Percentiles rank a stretch among this genome's conserved stretches.
Conservation (phyloP, 1,140 invertebrate species). For the Euglossa dilemma region DNA sequence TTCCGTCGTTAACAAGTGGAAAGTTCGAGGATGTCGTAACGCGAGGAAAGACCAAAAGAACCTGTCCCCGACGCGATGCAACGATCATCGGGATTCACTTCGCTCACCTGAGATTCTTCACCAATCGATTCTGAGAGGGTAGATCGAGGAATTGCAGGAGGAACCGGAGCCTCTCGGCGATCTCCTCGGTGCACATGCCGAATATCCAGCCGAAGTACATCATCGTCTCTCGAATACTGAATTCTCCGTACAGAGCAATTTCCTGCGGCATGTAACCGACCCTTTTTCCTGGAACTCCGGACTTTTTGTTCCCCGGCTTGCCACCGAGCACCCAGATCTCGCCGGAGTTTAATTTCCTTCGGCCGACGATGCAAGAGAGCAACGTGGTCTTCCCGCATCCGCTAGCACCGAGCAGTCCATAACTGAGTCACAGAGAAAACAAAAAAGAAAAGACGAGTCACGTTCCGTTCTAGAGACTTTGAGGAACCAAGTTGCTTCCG, state of each 20-base stretch:
- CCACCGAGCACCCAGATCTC: conserved; percentile 94
- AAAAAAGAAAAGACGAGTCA: too few relatives aligned
- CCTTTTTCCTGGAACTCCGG: conserved; percentile 93
- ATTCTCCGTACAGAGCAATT: conserved; percentile 96
- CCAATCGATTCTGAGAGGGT: conserved; percentile 91
- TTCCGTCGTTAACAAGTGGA: background rate
- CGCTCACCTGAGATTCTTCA: conserved; percentile 92
- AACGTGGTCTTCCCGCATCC: conserved; percentile 94
- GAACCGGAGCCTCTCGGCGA: conserved; percentile 92
- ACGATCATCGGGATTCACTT: background rate
- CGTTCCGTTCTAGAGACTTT: too few relatives aligned
- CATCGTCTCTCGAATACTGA: conserved; percentile 97
- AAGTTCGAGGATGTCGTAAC: background rate
- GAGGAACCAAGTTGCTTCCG: too few relatives aligned
- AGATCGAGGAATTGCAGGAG: conserved; percentile 94
- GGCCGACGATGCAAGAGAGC: conserved; percentile 93
- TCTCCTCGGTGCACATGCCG: conserved; percentile 92
- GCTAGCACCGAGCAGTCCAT: conserved; percentile 93
- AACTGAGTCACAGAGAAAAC: conserved; percentile 83
- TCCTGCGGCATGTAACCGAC: conserved; percentile 94
- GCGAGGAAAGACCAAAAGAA: background rate
- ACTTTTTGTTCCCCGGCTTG: conserved; percentile 90
- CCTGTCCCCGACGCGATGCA: too few relatives aligned
- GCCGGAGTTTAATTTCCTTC: conserved; percentile 90
- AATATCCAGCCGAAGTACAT: conserved; percentile 98